A percentile compares a stretch with the other conserved stretches of the same genome.
Conservation (phyloP, 2,888 invertebrate genomes). For the Lymantria dispar region DNA sequence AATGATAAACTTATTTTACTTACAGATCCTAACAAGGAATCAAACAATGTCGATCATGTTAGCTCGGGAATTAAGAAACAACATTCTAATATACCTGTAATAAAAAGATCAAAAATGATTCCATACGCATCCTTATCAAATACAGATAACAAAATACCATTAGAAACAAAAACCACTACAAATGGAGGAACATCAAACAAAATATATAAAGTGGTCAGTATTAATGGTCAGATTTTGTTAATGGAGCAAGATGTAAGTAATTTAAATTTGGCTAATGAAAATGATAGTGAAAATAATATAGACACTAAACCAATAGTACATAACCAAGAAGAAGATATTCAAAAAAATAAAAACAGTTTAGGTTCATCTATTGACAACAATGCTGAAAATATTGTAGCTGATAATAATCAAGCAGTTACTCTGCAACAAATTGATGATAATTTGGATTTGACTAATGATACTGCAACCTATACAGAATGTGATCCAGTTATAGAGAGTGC, state of each 20-base stretch:
- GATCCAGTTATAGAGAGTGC: no score
- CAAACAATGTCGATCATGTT: background rate
- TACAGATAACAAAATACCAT: background rate
- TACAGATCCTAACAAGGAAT: background rate
- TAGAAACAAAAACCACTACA: background rate
- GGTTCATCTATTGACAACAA: background rate
- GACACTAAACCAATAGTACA: background rate
- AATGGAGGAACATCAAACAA: background rate
- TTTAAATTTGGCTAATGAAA: background rate
- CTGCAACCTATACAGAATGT: no score
- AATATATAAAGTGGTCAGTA: background rate
- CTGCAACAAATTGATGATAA: no score
- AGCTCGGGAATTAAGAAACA: background rate
- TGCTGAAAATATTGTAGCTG: no score
- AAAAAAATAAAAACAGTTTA: background rate
- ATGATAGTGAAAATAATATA: background rate
- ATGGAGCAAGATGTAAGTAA: background rate
- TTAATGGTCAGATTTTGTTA: background rate
- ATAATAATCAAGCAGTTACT: no score
- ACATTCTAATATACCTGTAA: background rate
- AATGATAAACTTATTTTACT: background rate
- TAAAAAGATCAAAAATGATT: background rate
- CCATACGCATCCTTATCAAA: background rate
- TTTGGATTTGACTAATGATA: no score
- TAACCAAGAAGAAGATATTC: background rate